phyloP scores from a whole-genome alignment of 2,113 vertebrate species.

The Salvelinus sp. region DNA sequence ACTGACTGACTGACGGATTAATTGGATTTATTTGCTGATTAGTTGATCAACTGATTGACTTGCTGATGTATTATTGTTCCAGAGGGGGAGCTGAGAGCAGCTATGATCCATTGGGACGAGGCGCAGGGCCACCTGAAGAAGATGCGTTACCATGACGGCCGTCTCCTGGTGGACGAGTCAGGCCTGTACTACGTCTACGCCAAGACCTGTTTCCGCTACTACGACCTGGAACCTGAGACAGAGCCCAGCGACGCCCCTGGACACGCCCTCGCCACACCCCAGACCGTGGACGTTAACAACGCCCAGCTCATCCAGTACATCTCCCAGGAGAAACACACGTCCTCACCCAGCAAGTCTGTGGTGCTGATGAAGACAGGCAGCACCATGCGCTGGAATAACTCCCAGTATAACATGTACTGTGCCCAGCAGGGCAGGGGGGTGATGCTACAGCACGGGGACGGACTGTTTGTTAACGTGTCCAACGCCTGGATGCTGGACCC shows the following conservation, averaged over 20 bases:
- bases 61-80: not conserved
- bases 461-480: slow-evolving; percentile 87
- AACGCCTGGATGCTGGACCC: slow-evolving; percentile 87
- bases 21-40: too few relatives aligned
- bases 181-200: slow-evolving; percentile 95
- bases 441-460: slow-evolving; percentile 80
- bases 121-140: slow-evolving; percentile 77
- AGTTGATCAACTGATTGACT: not conserved
- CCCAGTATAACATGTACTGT: slow-evolving; percentile 91
- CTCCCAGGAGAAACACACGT: slow-evolving; percentile 77
- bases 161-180: slow-evolving; percentile 80
- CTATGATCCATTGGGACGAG: slow-evolving; percentile 83
- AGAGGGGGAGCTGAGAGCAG: slow-evolving; percentile 47
- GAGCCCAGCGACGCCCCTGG: not conserved
- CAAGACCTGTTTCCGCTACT: slow-evolving; percentile 92
- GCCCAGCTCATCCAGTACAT: slow-evolving; percentile 91
- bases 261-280: not conserved
- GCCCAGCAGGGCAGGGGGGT: slow-evolving; percentile 90
- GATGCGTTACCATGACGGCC: slow-evolving; percentile 77
- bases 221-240: slow-evolving; percentile 40
- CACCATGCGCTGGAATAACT: slow-evolving; percentile 84
- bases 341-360: slow-evolving; percentile 73
- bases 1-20: too few relatives aligned
- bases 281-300: slow-evolving; percentile 72
- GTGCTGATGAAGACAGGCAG: slow-evolving; percentile 88